Evolutionary conservation across 2,113 vertebrate species (phyloP).

Genomic region (Sinocyclocheilus rhinocerous): DNA sequence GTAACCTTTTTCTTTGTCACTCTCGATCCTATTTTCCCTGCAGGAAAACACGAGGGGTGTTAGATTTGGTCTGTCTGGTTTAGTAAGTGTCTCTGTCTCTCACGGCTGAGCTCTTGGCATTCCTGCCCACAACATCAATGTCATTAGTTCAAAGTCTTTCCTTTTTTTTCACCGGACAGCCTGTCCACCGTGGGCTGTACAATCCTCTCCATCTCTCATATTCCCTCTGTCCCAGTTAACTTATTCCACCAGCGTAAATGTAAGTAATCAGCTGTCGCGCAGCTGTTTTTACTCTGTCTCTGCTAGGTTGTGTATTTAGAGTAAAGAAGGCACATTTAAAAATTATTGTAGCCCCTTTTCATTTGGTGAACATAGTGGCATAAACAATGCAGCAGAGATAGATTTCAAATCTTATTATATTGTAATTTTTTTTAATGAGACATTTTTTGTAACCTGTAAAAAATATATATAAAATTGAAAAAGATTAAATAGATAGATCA

Average conservation of each 20-base stretch:
- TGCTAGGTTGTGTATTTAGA: background rate
- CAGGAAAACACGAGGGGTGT: slow-evolving; percentile 23
- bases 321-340: background rate
- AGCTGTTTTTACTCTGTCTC: background rate
- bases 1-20: slow-evolving; percentile 13
- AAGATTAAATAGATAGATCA: too few species aligned
- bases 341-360: background rate
- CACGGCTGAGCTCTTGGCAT: background rate
- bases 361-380: background rate
- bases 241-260: background rate
- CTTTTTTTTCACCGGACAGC: background rate
- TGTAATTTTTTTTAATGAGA: too few species aligned
- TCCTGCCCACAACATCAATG: slow-evolving; percentile 12
- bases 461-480: too few species aligned
- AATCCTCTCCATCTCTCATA: slow-evolving; percentile 9
- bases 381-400: background rate
- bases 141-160: slow-evolving; percentile 20
- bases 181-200: slow-evolving; percentile 12
- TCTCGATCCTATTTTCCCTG: slow-evolving; percentile 5
- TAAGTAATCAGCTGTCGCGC: background rate
- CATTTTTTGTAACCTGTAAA: too few species aligned
- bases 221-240: slow-evolving; percentile 19
- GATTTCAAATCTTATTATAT: too few species aligned
- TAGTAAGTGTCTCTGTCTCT: slow-evolving; percentile 17
- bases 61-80: slow-evolving; percentile 24